A percentile compares a stretch with the other conserved stretches of the same genome.
Evolutionary conservation across 2,888 invertebrate genomes (phyloP).

Genomic region (Drosophila picticornis): DNA sequence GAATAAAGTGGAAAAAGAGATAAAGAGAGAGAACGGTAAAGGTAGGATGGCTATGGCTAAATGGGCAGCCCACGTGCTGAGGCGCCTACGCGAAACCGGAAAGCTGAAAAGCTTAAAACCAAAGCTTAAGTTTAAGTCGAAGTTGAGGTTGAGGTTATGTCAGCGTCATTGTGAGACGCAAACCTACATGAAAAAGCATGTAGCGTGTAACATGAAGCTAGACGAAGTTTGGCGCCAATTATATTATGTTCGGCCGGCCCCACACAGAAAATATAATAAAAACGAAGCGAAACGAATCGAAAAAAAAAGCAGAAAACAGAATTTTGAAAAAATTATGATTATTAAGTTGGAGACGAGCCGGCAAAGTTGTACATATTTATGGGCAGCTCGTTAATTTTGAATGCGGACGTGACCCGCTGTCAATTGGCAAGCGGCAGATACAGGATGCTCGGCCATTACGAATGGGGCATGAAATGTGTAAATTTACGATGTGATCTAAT

Average conservation of each 20-base stretch:
- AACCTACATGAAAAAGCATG: conserved; percentile 25
- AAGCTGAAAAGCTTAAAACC: conserved; percentile 47
- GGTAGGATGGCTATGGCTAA: conserved; percentile 24
- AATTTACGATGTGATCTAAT: conserved; percentile 67
- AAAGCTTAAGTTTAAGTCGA: conserved; percentile 24
- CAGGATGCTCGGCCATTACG: conserved; percentile 59
- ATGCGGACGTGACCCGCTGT: conserved; percentile 69
- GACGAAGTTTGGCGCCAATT: conserved; percentile 62
- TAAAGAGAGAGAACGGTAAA: neutral
- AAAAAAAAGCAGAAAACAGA: conserved; percentile 16
- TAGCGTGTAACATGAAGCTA: conserved; percentile 2
- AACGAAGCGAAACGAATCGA: neutral
- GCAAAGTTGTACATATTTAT: conserved; percentile 57
- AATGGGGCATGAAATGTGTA: conserved; percentile 74
- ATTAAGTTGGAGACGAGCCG: conserved; percentile 31
- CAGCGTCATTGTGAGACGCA: conserved; percentile 26
- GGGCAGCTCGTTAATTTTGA: conserved; percentile 67
- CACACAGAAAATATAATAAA: conserved; percentile 19
- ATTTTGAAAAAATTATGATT: conserved; percentile 58
- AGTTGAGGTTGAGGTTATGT: conserved; percentile 30
- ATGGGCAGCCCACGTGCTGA: conserved; percentile 50
- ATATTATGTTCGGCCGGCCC: conserved; percentile 45
- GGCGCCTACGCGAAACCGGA: conserved; percentile 57
- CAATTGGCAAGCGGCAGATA: conserved; percentile 63
- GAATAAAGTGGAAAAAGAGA: conserved; percentile 10